Evolutionary conservation across 1,140 invertebrate genomes (phyloP).

Genomic region (Asobara japonica): DNA sequence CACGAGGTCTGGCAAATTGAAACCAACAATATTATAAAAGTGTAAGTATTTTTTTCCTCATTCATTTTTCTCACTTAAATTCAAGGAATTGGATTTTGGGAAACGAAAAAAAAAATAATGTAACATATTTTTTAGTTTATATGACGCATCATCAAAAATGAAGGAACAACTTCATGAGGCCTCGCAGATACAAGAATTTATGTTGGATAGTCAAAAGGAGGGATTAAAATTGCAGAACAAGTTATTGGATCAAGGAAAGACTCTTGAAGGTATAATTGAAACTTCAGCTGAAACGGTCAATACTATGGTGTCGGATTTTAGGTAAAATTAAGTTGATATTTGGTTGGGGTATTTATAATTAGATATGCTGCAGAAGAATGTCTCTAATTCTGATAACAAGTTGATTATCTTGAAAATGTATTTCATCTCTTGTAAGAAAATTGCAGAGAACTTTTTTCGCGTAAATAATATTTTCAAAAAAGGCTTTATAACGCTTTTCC

Average conservation of each 20-base stretch:
- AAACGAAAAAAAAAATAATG: slow-evolving; percentile 13
- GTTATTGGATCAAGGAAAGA: slow-evolving; percentile 53
- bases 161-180: slow-evolving; percentile 69
- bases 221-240: slow-evolving; percentile 55
- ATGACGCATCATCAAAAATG: slow-evolving; percentile 65
- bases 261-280: slow-evolving; percentile 51
- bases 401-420: too few relatives aligned
- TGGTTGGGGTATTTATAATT: too few relatives aligned
- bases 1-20: slow-evolving; percentile 74
- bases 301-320: slow-evolving; percentile 67
- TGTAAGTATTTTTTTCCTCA: slow-evolving; percentile 51
- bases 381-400: too few relatives aligned
- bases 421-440: too few relatives aligned
- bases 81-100: slow-evolving; percentile 13
- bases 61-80: slow-evolving; percentile 47
- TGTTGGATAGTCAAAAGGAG: slow-evolving; percentile 65
- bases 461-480: too few relatives aligned
- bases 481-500: too few relatives aligned
- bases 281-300: slow-evolving; percentile 61
- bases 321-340: too few relatives aligned
- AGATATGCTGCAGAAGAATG: too few relatives aligned
- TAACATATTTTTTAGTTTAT: slow-evolving; percentile 58
- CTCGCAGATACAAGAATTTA: slow-evolving; percentile 67
- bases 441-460: too few relatives aligned
- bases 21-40: slow-evolving; percentile 69